These are phyloP conservation scores for Tangara arthus DNA, from an alignment of 2,797 vertebrate species.

Conservation along the genomic window DNA sequence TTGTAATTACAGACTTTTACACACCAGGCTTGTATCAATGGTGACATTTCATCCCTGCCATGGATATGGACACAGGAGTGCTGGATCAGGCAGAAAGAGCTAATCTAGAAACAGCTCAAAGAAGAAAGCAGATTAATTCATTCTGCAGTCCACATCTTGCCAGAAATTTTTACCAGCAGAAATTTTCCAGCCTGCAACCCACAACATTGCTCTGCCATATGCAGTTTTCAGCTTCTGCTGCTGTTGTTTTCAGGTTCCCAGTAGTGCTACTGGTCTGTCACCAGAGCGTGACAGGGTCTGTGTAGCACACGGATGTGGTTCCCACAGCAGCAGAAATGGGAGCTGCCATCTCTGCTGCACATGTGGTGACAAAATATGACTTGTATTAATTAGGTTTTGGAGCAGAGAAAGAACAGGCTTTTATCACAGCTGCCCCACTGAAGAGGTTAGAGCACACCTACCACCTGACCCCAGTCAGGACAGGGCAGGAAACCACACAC, in stretches of 20 bases:
- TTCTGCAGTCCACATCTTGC: neutral
- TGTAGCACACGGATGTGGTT: neutral
- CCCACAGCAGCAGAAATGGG: neutral
- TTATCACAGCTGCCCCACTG: neutral
- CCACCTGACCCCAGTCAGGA: neutral
- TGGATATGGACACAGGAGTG: neutral
- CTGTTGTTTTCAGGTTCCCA: neutral
- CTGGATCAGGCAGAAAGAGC: neutral
- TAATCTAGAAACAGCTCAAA: neutral
- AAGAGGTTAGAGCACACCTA: neutral
- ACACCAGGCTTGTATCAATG: neutral
- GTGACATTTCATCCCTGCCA: neutral
- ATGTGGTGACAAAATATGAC: neutral
- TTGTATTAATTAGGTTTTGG: neutral
- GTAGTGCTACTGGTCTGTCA: neutral
- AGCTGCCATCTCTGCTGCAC: neutral
- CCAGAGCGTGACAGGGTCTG: neutral
- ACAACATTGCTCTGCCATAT: neutral
- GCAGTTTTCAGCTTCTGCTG: neutral
- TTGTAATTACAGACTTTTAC: neutral
- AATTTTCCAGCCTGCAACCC: neutral
- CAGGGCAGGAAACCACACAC: slow-evolving; percentile 11
- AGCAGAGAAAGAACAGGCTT: neutral
- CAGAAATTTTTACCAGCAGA: neutral
- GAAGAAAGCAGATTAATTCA: neutral